A percentile compares a stretch with the other conserved stretches of the same genome.
phyloP scores from a whole-genome alignment of 2,888 invertebrate species.

The Bedellia somnulentella region DNA sequence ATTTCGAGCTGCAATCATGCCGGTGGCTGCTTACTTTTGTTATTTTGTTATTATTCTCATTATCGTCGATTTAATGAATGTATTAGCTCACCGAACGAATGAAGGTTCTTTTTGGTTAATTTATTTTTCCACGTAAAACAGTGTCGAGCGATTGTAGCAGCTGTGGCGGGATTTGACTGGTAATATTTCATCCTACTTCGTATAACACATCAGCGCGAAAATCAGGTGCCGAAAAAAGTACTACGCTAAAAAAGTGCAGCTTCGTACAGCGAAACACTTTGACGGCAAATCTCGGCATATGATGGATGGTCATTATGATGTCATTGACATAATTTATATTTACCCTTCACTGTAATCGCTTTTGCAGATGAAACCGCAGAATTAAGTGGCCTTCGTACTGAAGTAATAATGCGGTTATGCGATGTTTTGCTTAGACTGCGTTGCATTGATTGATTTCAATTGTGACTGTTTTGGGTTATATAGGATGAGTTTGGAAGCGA shows the following conservation, averaged over 20 bases:
- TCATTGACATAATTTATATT: conserved; percentile 44
- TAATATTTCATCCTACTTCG: conserved; percentile 4
- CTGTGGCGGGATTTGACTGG: too few relatives aligned
- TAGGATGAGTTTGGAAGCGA: conserved; percentile 4
- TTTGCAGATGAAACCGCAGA: conserved; percentile 20
- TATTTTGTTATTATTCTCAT: conserved; percentile 22
- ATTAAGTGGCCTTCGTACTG: conserved; percentile 8
- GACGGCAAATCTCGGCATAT: conserved; percentile 26
- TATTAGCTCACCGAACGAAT: conserved; percentile 16
- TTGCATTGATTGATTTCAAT: conserved; percentile 3
- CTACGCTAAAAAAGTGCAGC: conserved; percentile 8
- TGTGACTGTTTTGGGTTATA: conserved; percentile 1
- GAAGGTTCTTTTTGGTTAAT: too few relatives aligned
- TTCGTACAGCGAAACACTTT: conserved; percentile 25
- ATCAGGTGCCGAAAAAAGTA: conserved; percentile 28
- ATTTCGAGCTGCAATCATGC: conserved; percentile 27
- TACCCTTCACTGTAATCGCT: conserved; percentile 23
- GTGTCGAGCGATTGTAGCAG: too few relatives aligned
- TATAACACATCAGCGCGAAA: conserved; percentile 26
- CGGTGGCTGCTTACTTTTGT: conserved; percentile 20
- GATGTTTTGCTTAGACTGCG: conserved; percentile 1
- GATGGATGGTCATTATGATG: conserved; percentile 40
- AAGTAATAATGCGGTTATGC: neutral
- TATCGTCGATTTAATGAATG: conserved; percentile 25
- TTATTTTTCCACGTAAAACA: too few relatives aligned